A percentile compares a stretch with the other conserved stretches of the same genome.
phyloP scores from a whole-genome alignment of 2,797 vertebrate genomes.

The Anabacerthia variegaticeps region DNA sequence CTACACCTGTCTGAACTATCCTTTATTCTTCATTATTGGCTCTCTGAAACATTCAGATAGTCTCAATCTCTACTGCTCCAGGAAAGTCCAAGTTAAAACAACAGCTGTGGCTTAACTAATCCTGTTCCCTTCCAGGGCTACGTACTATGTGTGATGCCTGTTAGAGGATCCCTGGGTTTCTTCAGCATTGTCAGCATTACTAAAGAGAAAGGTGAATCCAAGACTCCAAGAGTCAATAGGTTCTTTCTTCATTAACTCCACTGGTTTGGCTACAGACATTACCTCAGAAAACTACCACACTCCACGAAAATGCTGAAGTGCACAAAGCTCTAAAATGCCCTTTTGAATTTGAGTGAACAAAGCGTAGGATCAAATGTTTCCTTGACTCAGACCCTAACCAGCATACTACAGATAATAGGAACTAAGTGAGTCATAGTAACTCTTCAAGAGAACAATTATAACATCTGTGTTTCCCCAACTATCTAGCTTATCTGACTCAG shows the following conservation, averaged over 20 bases:
- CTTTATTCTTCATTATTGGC: background rate
- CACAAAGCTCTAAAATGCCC: background rate
- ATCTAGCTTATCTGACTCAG: background rate
- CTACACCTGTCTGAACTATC: background rate
- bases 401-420: background rate
- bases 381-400: background rate
- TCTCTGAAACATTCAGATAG: background rate
- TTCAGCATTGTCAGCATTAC: background rate
- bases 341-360: background rate
- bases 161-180: background rate
- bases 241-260: background rate
- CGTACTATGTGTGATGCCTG: background rate
- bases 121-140: background rate
- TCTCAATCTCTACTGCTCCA: background rate
- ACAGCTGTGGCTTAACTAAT: background rate
- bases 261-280: background rate
- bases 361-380: background rate
- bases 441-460: background rate
- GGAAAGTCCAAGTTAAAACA: background rate
- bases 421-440: background rate
- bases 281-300: background rate
- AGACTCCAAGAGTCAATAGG: background rate
- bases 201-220: background rate
- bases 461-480: background rate
- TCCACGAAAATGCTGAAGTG: background rate